Evolutionary conservation across 2,797 vertebrate species (phyloP).

Genomic region (Sebastes trivittatus): DNA sequence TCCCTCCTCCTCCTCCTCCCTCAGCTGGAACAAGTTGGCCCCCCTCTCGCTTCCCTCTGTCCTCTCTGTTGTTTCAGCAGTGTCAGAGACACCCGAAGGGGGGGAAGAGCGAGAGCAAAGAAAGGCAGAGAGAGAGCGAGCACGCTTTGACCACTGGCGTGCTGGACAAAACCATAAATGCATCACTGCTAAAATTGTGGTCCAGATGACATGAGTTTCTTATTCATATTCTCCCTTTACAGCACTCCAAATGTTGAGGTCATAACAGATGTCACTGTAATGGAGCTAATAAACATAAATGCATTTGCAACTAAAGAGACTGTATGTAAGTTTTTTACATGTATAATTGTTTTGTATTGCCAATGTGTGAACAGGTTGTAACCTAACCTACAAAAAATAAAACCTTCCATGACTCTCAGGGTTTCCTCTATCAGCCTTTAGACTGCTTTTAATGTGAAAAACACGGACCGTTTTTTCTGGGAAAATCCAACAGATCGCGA

Average conservation of each 20-base stretch:
- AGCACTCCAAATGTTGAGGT: neutral
- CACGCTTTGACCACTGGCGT: conserved; percentile 1
- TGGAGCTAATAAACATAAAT: neutral
- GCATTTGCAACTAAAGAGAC: neutral
- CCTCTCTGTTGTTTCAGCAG: conserved; percentile 49
- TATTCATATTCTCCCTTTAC: neutral
- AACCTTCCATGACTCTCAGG: no score
- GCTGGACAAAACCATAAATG: conserved; percentile 5
- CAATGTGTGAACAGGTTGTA: no score
- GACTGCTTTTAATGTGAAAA: no score
- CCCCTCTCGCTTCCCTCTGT: conserved; percentile 14
- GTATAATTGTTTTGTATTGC: no score
- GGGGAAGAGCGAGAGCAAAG: conserved; percentile 8
- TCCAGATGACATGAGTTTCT: neutral
- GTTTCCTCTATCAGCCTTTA: no score
- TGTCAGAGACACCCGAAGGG: conserved; percentile 25
- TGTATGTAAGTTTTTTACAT: accelerated
- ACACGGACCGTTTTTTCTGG: no score
- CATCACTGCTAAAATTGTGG: neutral
- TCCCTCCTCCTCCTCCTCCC: no score
- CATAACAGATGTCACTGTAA: neutral
- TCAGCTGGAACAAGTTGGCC: conserved; percentile 48
- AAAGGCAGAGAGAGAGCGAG: neutral
- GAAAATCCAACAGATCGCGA: no score
- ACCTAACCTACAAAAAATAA: no score